Evolutionary conservation across 2,113 vertebrate genomes (phyloP).

Genomic region (Ondatra zibethicus): DNA sequence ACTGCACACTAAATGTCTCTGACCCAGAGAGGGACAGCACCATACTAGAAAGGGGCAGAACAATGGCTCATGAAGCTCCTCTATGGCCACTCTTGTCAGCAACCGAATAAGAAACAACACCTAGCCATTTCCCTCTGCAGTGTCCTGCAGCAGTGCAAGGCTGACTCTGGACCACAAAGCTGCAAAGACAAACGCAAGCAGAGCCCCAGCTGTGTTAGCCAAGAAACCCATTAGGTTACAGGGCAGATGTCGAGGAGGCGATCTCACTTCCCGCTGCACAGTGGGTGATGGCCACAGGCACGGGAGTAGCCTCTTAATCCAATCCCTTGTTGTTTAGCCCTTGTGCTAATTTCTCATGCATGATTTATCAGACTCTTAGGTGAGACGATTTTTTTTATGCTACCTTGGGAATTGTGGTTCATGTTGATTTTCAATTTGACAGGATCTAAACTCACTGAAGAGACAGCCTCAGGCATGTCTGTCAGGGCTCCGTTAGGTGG

Average conservation of each 20-base stretch:
- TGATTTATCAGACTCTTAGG: conserved; percentile 35
- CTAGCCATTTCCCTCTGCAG: not conserved
- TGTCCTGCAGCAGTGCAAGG: not conserved
- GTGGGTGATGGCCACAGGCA: not conserved
- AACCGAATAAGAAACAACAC: not conserved
- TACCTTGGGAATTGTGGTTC: not conserved
- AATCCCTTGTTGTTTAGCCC: not conserved
- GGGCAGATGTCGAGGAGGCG: too few relatives aligned
- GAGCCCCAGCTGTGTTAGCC: not conserved
- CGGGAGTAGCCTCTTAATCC: not conserved
- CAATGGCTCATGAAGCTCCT: not conserved
- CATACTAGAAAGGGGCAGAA: not conserved
- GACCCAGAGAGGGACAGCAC: not conserved
- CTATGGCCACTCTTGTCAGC: not conserved
- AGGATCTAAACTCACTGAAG: not conserved
- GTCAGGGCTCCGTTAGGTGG: too few relatives aligned
- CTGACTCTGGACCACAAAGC: not conserved
- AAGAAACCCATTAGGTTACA: not conserved
- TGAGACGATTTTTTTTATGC: not conserved
- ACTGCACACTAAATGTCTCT: not conserved
- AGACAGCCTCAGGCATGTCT: not conserved
- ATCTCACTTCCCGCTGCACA: not conserved
- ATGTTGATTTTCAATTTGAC: not conserved
- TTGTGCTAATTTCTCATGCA: conserved; percentile 1
- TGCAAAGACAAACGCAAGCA: not conserved